Evolutionary conservation across 2,113 vertebrate species (phyloP), one percentile per base, ranked within the genome.

Genomic region (Lanius collurio): DNA sequence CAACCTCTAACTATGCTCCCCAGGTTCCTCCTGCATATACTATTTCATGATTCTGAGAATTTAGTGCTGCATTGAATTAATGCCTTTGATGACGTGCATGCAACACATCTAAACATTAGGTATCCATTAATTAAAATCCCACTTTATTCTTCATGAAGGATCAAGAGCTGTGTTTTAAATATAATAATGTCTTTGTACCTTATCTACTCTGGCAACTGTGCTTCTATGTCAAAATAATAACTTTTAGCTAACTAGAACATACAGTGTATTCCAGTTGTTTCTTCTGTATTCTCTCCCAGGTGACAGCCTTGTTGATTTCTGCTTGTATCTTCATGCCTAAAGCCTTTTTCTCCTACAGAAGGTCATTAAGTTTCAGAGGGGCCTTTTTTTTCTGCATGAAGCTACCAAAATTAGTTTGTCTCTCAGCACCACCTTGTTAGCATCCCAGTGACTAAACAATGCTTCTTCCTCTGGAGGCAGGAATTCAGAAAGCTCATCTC

Each of bases 331-430:
- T 96, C 64, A 92, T 78, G 93, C 95, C 94, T 90, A 71, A 92
- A 95, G 90, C 88, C 77, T 94, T 93, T 95, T 96, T 92, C 80
- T 70, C 56, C 53, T 75, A 46, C 65, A 95, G 94, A 96, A 96
- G 85, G 95, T 96, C 94, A 96, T 68, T 78, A 87, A 63, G 65
- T 94, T 94, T 90, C 92, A 93, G 85, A 89, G 90, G 85, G 69
- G 2, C 7, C 64, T 90, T 85, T 78, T 37, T 70, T 87, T 89
- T 31, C 75, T 81, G 73, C 79, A 89, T 33, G 56, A 93, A 94
- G 26, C 53, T 87, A 95, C 83, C 76, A 90, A 92, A 94, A 96
- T 95, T 52, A 94, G 79, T 69, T 85, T 83, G 28, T 93, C 56
- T 90, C 50, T 93, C 62, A 69, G 57, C 91, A 93, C 41, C 0